phyloP scores from a whole-genome alignment of 2,797 vertebrate species.

The Graptemys geographica region DNA sequence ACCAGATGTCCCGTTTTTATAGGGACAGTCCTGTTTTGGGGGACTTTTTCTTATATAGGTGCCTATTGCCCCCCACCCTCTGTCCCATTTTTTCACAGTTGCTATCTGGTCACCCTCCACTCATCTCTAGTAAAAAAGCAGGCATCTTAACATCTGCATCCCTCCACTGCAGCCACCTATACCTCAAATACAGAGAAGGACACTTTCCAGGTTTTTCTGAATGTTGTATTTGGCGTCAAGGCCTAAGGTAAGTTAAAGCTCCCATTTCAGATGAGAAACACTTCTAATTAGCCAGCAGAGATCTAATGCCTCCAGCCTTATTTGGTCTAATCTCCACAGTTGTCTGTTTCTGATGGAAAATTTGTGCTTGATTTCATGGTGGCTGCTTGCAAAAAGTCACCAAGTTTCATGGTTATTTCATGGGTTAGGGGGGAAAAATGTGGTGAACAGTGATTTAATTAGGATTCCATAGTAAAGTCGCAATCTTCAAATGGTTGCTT shows the following conservation, averaged over 20 bases:
- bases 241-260: conserved; percentile 18
- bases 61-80: too few relatives aligned
- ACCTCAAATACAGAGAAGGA: neutral
- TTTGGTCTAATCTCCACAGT: conserved; percentile 43
- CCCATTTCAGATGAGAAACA: conserved; percentile 41
- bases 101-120: too few relatives aligned
- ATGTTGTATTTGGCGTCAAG: neutral
- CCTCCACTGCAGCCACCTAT: neutral
- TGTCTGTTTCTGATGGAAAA: conserved; percentile 64
- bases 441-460: conserved; percentile 69
- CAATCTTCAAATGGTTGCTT: conserved; percentile 54
- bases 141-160: neutral
- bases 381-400: conserved; percentile 67
- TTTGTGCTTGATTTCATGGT: conserved; percentile 69
- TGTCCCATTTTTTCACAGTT: too few relatives aligned
- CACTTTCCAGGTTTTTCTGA: neutral
- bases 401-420: conserved; percentile 46
- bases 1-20: too few relatives aligned
- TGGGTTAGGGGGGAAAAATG: neutral
- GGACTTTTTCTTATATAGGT: too few relatives aligned
- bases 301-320: conserved; percentile 29
- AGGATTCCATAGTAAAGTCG: conserved; percentile 65
- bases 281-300: conserved; percentile 49
- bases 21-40: too few relatives aligned
- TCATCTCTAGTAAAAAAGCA: neutral